Percentiles rank a stretch among this genome's conserved stretches.
These are phyloP conservation scores for Planococcus citri DNA, from an alignment of 1,140 invertebrate species.

Conservation along the genomic window DNA sequence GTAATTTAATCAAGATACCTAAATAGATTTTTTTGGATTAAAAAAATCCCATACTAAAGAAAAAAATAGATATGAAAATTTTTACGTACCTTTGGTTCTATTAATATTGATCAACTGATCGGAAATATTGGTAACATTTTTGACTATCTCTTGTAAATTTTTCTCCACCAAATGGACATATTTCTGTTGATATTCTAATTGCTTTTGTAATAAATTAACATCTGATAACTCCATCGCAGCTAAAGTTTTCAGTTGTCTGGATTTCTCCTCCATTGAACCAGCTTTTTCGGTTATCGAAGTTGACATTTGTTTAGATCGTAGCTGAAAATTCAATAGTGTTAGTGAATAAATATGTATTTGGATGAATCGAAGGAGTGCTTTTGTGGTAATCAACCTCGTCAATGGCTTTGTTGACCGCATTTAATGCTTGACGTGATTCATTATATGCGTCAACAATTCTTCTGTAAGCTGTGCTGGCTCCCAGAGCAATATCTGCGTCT, in stretches of 20 bases:
- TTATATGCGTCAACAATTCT: constrained; percentile 57
- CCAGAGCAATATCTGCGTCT: constrained; percentile 52
- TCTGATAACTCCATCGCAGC: constrained; percentile 23
- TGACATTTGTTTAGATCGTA: constrained; percentile 16
- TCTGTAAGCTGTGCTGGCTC: constrained; percentile 68
- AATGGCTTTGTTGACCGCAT: constrained; percentile 48
- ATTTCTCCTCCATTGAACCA: constrained; percentile 32
- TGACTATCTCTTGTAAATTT: constrained; percentile 39
- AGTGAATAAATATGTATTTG: neutral
- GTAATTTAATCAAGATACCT: too few relatives aligned
- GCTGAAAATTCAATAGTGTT: neutral
- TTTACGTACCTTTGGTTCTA: neutral
- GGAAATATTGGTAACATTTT: constrained; percentile 41
- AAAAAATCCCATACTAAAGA: too few relatives aligned
- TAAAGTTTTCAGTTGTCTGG: constrained; percentile 23
- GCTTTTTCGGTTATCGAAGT: constrained; percentile 27
- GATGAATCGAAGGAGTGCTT: neutral
- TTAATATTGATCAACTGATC: constrained; percentile 36
- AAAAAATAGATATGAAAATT: too few relatives aligned
- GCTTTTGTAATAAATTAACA: constrained; percentile 29
- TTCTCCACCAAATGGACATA: constrained; percentile 38
- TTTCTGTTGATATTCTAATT: constrained; percentile 36
- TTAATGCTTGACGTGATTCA: constrained; percentile 39
- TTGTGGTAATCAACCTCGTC: constrained; percentile 39
- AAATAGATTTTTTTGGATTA: too few relatives aligned